Evolutionary conservation across 2,113 vertebrate species (phyloP).

Genomic region (Crocuta crocuta): DNA sequence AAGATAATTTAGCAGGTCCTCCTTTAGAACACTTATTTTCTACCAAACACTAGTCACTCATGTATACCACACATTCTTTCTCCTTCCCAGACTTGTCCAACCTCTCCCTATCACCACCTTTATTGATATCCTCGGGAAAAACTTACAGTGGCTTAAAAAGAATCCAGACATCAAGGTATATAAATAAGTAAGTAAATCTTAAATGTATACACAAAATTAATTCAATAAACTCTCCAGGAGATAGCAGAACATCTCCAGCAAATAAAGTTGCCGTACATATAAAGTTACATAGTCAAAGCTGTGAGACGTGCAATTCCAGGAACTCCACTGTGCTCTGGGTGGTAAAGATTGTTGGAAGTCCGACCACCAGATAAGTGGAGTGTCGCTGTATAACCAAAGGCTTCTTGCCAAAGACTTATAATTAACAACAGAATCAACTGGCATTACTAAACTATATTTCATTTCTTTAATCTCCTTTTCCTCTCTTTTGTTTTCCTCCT

Average conservation of each 20-base stretch:
- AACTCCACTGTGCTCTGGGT: constrained; percentile 1
- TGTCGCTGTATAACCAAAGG: constrained; percentile 48
- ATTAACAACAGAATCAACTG: constrained; percentile 76
- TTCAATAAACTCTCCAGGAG: not conserved
- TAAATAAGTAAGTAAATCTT: not conserved
- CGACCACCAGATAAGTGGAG: constrained; percentile 57
- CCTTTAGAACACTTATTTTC: not conserved
- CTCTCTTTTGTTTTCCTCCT: constrained; percentile 73
- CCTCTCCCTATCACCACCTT: not conserved
- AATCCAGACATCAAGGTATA: not conserved
- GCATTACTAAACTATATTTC: constrained; percentile 73
- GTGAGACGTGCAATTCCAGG: not conserved
- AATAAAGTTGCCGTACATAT: not conserved
- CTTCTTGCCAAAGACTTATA: constrained; percentile 72
- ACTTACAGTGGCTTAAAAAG: constrained; percentile 3
- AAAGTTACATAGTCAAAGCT: not conserved
- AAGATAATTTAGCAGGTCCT: not conserved
- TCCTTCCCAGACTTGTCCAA: not conserved
- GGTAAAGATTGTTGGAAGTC: constrained; percentile 61
- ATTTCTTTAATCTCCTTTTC: constrained; percentile 76
- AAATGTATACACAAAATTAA: constrained; percentile 19
- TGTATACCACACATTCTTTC: not conserved
- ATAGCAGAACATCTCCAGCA: not conserved
- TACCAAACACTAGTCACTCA: not conserved
- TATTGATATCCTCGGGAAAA: not conserved